Percentiles rank a stretch among this genome's conserved stretches.
phyloP scores from a whole-genome alignment of 2,797 vertebrate genomes.

The Eulemur coronatus region DNA sequence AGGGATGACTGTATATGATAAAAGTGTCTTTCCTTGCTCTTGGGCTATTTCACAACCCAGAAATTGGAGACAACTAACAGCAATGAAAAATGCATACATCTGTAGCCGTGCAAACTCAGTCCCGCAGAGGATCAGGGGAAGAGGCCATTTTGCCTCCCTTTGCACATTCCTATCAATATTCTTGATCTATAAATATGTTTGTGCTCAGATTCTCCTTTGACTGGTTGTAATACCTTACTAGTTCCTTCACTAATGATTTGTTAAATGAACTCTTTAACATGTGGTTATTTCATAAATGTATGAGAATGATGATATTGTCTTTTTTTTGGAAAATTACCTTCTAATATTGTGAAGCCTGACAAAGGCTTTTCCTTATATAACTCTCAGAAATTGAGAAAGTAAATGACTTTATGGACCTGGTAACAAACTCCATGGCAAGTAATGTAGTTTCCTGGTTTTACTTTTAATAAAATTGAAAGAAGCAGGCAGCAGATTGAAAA shows the following conservation, averaged over 20 bases:
- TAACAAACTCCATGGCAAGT: not conserved
- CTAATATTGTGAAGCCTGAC: not conserved
- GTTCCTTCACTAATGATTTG: not conserved
- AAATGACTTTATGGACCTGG: not conserved
- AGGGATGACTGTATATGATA: not conserved
- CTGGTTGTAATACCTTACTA: not conserved
- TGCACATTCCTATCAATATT: not conserved
- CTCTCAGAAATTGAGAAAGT: not conserved
- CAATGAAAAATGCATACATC: not conserved
- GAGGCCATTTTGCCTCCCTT: not conserved
- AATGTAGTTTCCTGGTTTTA: not conserved
- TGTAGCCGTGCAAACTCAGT: not conserved
- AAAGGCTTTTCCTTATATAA: not conserved
- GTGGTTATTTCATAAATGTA: not conserved
- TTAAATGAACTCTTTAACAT: not conserved
- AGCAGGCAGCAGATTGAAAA: not conserved
- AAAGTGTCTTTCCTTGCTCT: not conserved
- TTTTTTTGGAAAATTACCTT: not conserved
- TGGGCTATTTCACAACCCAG: not conserved
- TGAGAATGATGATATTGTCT: not conserved
- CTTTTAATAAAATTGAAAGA: conserved; percentile 8
- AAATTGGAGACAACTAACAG: not conserved
- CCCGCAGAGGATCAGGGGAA: not conserved
- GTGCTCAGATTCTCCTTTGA: not conserved
- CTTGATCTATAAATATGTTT: not conserved